Percentiles rank a stretch among this genome's conserved stretches.
phyloP scores from a whole-genome alignment of 2,113 vertebrate genomes.

The Cynopterus brachyotis region DNA sequence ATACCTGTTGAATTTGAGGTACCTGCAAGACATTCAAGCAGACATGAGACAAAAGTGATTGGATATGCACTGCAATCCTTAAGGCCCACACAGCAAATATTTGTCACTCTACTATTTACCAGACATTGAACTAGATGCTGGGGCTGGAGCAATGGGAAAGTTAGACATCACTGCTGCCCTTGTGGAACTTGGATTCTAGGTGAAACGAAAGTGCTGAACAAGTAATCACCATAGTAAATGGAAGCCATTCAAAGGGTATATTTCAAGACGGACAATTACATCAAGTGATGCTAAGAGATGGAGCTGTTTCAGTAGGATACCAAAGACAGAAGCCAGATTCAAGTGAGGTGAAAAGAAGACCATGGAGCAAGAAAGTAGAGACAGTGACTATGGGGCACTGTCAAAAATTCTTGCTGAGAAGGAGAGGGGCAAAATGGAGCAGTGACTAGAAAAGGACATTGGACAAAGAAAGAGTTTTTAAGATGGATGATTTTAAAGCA shows the following conservation, averaged over 20 bases:
- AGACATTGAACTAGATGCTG: background rate
- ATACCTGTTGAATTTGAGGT: background rate
- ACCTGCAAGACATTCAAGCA: background rate
- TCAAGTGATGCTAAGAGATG: background rate
- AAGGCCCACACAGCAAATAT: background rate
- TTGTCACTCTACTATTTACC: background rate
- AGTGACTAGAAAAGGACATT: background rate
- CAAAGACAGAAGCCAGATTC: background rate
- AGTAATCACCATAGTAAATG: background rate
- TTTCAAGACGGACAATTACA: background rate
- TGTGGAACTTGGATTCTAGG: background rate
- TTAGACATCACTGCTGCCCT: background rate
- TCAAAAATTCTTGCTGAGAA: background rate
- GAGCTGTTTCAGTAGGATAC: background rate
- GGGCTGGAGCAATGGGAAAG: background rate
- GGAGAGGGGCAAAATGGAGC: background rate
- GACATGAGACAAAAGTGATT: background rate
- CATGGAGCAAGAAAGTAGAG: background rate
- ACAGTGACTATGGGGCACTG: background rate
- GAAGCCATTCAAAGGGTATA: background rate
- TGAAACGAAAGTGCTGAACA: background rate
- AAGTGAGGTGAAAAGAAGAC: background rate
- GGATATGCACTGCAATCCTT: background rate
- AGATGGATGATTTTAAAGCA: background rate
- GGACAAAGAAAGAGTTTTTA: background rate